Evolutionary conservation across 2,113 vertebrate species (phyloP), one percentile per base, ranked within the genome.

Genomic region (Hippocampus zosterae): DNA sequence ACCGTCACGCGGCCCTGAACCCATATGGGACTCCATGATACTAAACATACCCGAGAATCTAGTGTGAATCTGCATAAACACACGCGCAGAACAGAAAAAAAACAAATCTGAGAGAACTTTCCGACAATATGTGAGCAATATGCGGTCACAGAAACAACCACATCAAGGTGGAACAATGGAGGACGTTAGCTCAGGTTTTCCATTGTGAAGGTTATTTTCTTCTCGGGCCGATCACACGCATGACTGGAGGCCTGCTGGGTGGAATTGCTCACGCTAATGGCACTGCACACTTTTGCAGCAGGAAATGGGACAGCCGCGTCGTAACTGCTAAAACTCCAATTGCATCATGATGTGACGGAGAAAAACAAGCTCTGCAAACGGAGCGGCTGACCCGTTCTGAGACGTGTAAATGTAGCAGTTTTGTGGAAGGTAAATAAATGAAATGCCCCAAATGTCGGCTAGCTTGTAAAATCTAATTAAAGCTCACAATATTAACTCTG

Each of bases 241-340:
- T 89, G 87, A 91, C 88, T 91, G 88, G 87, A 86, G 81, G 85
- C 91, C 88, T 85, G 89, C 90, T 91, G 91, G 88, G 89, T 82
- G 86, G 88, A 92, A 91, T 91, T 91, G 91, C 88, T 92, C 40
- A 75, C 80, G 75, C 88, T 92, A 93, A 92, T 92, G 89, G 91
- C 80, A 66, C 84, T 84, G 88, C 86, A 87, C 90, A 90, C 85
- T 87, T 92, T 91, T 91, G 91, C 90, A 88, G 84, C 92, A 92
- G 91, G 91, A 92, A 93, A 93, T 91, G 87, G 78, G 81, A 89
- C 90, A 88, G 88, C 90, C 87, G 50, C 85, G 81, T 84, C 89
- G 84, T 91, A 90, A 91, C 91, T 91, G 89, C 89, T 91, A 89
- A 91, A 91, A 89, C 84, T 87, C 82, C 90, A 92, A 92, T 90